Conservation (phyloP, 2,113 vertebrate genomes). For the Noturus placidus region DNA sequence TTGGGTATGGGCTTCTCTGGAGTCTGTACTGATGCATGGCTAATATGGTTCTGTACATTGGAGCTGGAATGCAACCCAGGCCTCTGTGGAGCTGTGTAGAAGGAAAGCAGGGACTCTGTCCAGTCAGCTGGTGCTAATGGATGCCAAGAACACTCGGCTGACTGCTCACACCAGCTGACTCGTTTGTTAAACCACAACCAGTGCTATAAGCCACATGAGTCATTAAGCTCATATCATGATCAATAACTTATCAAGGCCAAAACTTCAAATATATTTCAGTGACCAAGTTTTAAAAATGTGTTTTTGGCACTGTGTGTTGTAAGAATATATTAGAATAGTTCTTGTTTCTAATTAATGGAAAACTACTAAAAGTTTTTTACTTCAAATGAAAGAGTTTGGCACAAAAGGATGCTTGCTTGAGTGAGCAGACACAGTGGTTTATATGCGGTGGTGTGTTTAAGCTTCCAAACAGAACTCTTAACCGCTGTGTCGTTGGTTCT, state of each 20-base stretch:
- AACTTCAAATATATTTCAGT: not conserved
- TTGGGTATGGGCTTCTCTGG: slow-evolving; percentile 78
- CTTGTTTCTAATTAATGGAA: not conserved
- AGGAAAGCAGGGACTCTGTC: slow-evolving; percentile 48
- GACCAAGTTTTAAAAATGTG: not conserved
- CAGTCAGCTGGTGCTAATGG: slow-evolving; percentile 65
- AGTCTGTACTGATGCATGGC: slow-evolving; percentile 23
- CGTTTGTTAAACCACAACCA: slow-evolving; percentile 42
- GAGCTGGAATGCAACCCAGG: slow-evolving; percentile 29
- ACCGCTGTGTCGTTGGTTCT: not conserved
- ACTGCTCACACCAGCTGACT: slow-evolving; percentile 49
- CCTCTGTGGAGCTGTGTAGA: slow-evolving; percentile 41
- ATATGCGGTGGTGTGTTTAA: not conserved
- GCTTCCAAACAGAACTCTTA: not conserved
- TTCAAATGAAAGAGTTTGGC: not conserved
- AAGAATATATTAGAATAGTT: not conserved
- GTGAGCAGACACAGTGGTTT: not conserved
- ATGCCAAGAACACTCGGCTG: slow-evolving; percentile 56
- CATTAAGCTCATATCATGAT: slow-evolving; percentile 6
- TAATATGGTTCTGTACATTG: slow-evolving; percentile 40
- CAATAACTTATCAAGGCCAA: not conserved
- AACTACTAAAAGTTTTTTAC: not conserved
- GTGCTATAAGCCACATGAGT: slow-evolving; percentile 11
- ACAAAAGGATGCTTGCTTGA: not conserved
- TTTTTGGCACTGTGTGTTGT: not conserved